Conservation (phyloP, 2,113 vertebrate species). For the Actenoides lindsayi region DNA sequence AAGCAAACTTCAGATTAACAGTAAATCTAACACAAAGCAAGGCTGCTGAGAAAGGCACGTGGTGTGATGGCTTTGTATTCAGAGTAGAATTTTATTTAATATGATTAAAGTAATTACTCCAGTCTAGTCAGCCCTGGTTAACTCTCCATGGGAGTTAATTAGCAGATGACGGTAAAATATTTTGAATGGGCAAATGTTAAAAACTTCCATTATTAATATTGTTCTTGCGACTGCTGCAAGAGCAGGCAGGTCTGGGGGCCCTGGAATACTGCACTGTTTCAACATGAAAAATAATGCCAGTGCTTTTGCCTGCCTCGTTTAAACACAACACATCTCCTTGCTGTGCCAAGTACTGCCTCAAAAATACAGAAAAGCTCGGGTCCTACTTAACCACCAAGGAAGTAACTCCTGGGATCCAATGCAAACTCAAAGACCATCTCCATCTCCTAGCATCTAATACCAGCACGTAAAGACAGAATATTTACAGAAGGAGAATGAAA, state of each 20-base stretch:
- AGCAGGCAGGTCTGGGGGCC: neutral
- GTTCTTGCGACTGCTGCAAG: neutral
- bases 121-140: slow-evolving; percentile 16
- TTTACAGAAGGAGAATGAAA: neutral
- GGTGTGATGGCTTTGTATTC: neutral
- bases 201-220: neutral
- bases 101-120: slow-evolving; percentile 42
- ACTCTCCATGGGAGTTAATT: slow-evolving; percentile 13
- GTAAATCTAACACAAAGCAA: neutral
- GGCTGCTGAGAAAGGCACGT: neutral
- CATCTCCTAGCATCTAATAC: neutral
- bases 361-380: neutral
- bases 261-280: neutral
- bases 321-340: neutral
- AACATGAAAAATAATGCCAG: neutral
- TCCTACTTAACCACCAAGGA: neutral
- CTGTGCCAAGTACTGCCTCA: neutral
- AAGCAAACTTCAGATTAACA: neutral
- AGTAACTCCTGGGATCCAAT: neutral
- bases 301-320: neutral
- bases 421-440: neutral
- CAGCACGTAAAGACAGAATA: neutral
- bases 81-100: neutral
- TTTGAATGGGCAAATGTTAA: slow-evolving; percentile 28
- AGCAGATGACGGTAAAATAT: slow-evolving; percentile 9